Conservation (phyloP, 2,797 vertebrate genomes). For the Phalloptychus januarius region DNA sequence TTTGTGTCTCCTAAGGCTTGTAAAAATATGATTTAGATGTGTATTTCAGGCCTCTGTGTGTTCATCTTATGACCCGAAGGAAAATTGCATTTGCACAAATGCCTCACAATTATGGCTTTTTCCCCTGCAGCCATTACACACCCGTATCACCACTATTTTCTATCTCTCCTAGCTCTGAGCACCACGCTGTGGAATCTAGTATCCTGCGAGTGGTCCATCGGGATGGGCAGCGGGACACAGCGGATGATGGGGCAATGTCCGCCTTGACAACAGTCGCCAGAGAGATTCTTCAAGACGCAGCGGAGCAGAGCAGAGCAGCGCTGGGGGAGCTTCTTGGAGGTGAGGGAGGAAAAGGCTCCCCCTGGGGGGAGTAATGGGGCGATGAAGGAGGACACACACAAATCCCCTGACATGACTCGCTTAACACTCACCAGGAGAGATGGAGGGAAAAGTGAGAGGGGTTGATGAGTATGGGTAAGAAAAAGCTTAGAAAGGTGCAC, state of each 20-base stretch:
- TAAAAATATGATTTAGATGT: conserved; percentile 9
- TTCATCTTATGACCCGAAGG: conserved; percentile 46
- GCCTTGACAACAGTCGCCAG: conserved; percentile 79
- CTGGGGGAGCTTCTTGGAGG: conserved; percentile 93
- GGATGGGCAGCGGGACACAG: conserved; percentile 76
- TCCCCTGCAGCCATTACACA: conserved; percentile 47
- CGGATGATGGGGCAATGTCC: conserved; percentile 83
- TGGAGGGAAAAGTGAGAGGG: conserved; percentile 61
- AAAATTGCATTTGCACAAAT: conserved; percentile 67
- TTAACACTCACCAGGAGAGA: conserved; percentile 89
- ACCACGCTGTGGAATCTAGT: conserved; percentile 84
- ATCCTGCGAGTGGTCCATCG: conserved; percentile 89
- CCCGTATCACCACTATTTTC: conserved; percentile 32
- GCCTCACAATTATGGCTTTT: conserved; percentile 45
- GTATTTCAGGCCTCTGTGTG: conserved; percentile 44
- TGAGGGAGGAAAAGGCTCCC: conserved; percentile 81
- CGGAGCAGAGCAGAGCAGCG: conserved; percentile 87
- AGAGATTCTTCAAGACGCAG: conserved; percentile 93
- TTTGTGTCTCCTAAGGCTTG: conserved; percentile 28
- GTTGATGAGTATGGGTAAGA: conserved; percentile 69
- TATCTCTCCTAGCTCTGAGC: conserved; percentile 79
- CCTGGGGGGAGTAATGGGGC: conserved; percentile 90
- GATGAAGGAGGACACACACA: conserved; percentile 84
- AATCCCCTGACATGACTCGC: conserved; percentile 90
- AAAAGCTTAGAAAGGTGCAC: conserved; percentile 37